phyloP scores from a whole-genome alignment of 2,888 invertebrate species.

The Platerodrilus igneus region DNA sequence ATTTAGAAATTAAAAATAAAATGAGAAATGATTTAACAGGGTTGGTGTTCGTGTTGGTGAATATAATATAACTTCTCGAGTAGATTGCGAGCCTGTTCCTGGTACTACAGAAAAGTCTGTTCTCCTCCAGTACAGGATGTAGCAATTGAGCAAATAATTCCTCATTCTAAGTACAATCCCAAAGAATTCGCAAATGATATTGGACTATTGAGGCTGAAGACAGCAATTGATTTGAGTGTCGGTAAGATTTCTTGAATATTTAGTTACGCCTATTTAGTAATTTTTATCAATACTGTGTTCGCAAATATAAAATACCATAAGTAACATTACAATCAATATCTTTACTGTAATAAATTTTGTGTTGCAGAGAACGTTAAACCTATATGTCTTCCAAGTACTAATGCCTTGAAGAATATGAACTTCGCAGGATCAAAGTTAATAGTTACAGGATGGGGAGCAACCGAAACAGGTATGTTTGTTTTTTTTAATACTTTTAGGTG shows the following conservation, averaged over 20 bases:
- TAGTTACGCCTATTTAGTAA: background rate
- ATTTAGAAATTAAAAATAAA: background rate
- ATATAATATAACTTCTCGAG: conserved; percentile 48
- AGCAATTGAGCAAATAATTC: conserved; percentile 46
- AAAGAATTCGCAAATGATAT: conserved; percentile 55
- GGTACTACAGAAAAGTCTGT: conserved; percentile 39
- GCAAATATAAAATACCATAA: too few species aligned
- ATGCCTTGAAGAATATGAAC: conserved; percentile 36
- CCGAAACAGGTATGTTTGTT: conserved; percentile 58
- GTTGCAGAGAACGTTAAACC: conserved; percentile 45
- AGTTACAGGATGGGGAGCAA: conserved; percentile 74
- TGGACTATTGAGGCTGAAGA: conserved; percentile 50
- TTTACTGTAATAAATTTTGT: too few species aligned
- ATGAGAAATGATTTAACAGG: conserved; percentile 37
- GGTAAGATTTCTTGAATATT: conserved; percentile 25
- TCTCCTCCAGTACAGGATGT: conserved; percentile 51
- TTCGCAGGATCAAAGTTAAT: conserved; percentile 52
- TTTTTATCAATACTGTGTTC: too few species aligned
- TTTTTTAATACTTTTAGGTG: too few species aligned
- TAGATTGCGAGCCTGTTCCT: conserved; percentile 44
- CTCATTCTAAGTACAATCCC: conserved; percentile 53
- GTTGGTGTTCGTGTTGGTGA: conserved; percentile 61
- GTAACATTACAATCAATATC: too few species aligned
- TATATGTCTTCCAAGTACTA: conserved; percentile 49
- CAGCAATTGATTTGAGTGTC: conserved; percentile 43